Evolutionary conservation across 2,113 vertebrate genomes (phyloP).

Genomic region (Dinomys branickii): DNA sequence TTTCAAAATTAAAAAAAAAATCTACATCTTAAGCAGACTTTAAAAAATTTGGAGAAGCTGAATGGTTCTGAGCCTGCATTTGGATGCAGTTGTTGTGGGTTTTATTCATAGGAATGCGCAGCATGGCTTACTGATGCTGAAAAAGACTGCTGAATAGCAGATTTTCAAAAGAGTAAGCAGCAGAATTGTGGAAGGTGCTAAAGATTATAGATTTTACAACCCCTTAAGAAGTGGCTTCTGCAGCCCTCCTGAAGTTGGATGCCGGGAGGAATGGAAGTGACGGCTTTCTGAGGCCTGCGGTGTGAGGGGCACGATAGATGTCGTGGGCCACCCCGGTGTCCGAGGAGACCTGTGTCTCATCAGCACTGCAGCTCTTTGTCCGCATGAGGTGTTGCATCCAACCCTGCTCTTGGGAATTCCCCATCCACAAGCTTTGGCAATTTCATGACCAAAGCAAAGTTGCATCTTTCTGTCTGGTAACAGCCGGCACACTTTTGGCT

Average conservation of each 20-base stretch:
- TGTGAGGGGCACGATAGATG: constrained; percentile 55
- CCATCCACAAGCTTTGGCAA: background rate
- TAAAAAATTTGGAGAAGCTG: background rate
- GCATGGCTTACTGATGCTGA: background rate
- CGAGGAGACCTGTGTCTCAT: constrained; percentile 51
- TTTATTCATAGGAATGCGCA: constrained; percentile 24
- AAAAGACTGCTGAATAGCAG: constrained; percentile 26
- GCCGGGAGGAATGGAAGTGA: constrained; percentile 57
- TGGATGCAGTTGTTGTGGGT: background rate
- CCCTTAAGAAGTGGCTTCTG: constrained; percentile 46
- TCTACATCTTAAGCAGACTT: background rate
- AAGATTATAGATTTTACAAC: constrained; percentile 49
- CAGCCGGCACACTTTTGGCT: no score
- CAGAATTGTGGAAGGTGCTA: constrained; percentile 52
- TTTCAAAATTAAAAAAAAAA: constrained; percentile 15
- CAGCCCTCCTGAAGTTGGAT: constrained; percentile 42
- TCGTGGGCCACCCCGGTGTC: constrained; percentile 35
- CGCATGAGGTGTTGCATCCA: background rate
- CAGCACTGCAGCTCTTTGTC: constrained; percentile 61
- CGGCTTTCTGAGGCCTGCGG: constrained; percentile 70
- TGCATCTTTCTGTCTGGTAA: no score
- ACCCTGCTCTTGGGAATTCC: background rate
- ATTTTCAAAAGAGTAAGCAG: constrained; percentile 64
- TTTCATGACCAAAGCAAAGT: no score
- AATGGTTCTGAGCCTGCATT: background rate